Percentiles rank a stretch among this genome's conserved stretches.
Evolutionary conservation across 2,888 invertebrate genomes (phyloP).

Genomic region (Maniola hyperantus): DNA sequence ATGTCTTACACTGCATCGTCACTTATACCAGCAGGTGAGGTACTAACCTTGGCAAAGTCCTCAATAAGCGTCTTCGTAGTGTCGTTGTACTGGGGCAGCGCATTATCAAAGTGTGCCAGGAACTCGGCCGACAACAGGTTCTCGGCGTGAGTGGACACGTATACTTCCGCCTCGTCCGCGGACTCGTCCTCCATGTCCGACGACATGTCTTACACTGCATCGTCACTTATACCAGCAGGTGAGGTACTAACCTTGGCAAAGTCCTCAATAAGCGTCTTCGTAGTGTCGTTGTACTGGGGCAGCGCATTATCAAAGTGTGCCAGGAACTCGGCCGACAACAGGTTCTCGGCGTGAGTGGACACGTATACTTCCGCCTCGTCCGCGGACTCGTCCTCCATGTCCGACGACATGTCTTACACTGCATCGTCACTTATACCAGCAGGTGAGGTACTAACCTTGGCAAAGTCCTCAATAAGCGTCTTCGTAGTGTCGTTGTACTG

Average conservation of each 20-base stretch:
- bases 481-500: conserved; percentile 77
- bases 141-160: conserved; percentile 69
- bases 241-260: conserved; percentile 76
- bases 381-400: conserved; percentile 61
- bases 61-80: conserved; percentile 83
- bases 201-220: conserved; percentile 65
- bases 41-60: conserved; percentile 77
- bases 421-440: no score
- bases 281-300: conserved; percentile 74
- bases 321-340: conserved; percentile 61
- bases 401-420: conserved; percentile 65
- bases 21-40: no score
- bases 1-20: conserved; percentile 65
- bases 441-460: conserved; percentile 57
- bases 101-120: conserved; percentile 58
- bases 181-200: conserved; percentile 66
- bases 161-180: conserved; percentile 61
- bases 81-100: conserved; percentile 69
- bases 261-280: conserved; percentile 83
- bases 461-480: conserved; percentile 85
- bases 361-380: conserved; percentile 67
- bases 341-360: conserved; percentile 66
- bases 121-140: conserved; percentile 61
- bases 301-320: conserved; percentile 57
- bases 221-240: no score